Evolutionary conservation across 2,888 invertebrate genomes (phyloP), one percentile per base, ranked within the genome.

Genomic region (Willowsia nigromaculata): DNA sequence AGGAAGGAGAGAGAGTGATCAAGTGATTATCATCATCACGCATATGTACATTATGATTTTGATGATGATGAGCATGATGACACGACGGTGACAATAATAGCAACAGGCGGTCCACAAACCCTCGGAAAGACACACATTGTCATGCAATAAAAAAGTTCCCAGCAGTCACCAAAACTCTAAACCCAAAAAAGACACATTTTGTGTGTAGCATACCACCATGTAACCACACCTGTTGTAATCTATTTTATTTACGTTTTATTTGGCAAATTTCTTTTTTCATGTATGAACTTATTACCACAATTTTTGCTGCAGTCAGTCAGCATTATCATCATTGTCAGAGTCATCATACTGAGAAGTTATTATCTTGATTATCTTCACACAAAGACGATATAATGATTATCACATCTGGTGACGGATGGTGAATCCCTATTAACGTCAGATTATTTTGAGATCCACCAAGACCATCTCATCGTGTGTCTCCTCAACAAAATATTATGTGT

Each of bases 391-490:
- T 71, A 43, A 74, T 85, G 15, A 62, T 85, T 43, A 85, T 85
- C 76, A 22, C 74, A 40, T 62, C 3, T 11, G 30, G 62, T 62
- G 62, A 33, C n/a, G 30, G 15, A 18, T 53, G 18, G 30, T 80
- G 71, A 62, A 87, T 80, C 86, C 81, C 68, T 87, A 87, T 87
- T 87, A 80, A 87, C 78, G 86, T 86, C 80, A 85, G 80, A 80
- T 87, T 87, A 84, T 37, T 43, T 53, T 43, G 25, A 40, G 71
- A 71, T 43, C 43, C 25, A 43, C 65, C n/a, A n/a, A n/a, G n/a
- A n/a, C n/a, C n/a, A n/a, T 59, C 18, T 30, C 15, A n/a, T 50
- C 50, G 0, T 50, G 47, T 30, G 22, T 25, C 27, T 59, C 59
- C 27, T 25, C n/a, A 33, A 62, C 33, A 27, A 33, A 15, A 25